A percentile compares a stretch with the other conserved stretches of the same genome.
These are phyloP conservation scores for Excalfactoria chinensis DNA, from an alignment of 2,113 vertebrate species.

Conservation along the genomic window DNA sequence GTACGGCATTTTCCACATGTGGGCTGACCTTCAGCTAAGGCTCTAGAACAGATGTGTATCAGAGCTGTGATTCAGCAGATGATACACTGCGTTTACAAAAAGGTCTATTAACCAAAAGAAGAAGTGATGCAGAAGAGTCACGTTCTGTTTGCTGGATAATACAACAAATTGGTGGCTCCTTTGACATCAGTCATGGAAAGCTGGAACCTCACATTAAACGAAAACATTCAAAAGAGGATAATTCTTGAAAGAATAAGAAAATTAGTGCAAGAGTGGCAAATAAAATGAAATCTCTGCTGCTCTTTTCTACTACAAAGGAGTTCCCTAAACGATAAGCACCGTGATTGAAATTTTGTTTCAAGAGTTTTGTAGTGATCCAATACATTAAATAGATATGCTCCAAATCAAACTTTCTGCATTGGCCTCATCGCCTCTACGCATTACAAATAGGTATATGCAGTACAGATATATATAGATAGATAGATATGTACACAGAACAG, in stretches of 20 bases:
- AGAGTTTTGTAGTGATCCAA: background rate
- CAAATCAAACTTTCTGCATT: background rate
- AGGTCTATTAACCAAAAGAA: background rate
- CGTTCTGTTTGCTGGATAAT: background rate
- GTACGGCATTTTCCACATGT: background rate
- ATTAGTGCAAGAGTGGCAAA: background rate
- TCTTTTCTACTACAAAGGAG: background rate
- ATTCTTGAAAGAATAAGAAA: background rate
- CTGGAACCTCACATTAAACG: background rate
- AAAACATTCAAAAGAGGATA: background rate
- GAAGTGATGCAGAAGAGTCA: accelerated
- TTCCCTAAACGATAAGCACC: background rate
- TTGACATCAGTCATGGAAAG: background rate
- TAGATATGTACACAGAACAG: too few species aligned
- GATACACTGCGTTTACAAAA: background rate
- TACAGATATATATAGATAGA: too few species aligned
- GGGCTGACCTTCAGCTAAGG: background rate
- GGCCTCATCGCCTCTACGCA: accelerated
- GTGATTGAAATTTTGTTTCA: background rate
- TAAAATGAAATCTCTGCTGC: background rate
- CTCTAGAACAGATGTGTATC: accelerated
- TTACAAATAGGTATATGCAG: too few species aligned
- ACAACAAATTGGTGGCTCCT: background rate
- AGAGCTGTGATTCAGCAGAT: background rate
- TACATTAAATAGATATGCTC: background rate